Percentiles rank a stretch among this genome's conserved stretches.
phyloP scores from a whole-genome alignment of 2,888 invertebrate species.

The Trichacis sp. region DNA sequence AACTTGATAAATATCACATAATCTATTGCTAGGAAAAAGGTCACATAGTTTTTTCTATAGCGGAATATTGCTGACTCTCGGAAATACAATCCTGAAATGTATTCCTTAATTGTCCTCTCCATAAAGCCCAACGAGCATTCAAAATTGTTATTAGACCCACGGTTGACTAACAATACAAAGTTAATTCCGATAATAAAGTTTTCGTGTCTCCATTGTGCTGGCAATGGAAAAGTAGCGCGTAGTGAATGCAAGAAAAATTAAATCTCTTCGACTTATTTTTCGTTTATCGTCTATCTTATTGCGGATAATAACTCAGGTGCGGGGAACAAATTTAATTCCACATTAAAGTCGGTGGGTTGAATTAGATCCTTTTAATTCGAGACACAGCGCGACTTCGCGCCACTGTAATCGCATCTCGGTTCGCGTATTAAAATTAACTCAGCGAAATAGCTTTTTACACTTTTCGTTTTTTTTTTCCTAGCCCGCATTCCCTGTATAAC shows the following conservation, averaged over 20 bases:
- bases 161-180: slow-evolving; percentile 16
- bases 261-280: slow-evolving; percentile 11
- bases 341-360: slow-evolving; percentile 28
- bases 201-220: slow-evolving; percentile 15
- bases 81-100: not conserved
- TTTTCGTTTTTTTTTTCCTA: slow-evolving; percentile 22
- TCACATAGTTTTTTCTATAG: too few species aligned
- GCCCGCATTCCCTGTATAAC: slow-evolving; percentile 4
- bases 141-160: slow-evolving; percentile 13
- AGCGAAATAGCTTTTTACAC: slow-evolving; percentile 26
- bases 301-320: slow-evolving; percentile 29
- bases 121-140: slow-evolving; percentile 5
- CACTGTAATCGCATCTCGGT: slow-evolving; percentile 24
- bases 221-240: slow-evolving; percentile 10
- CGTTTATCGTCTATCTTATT: slow-evolving; percentile 27
- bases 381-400: slow-evolving; percentile 23
- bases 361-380: slow-evolving; percentile 32
- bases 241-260: slow-evolving; percentile 19
- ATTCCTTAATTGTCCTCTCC: not conserved
- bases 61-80: not conserved
- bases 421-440: slow-evolving; percentile 30
- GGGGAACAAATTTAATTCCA: slow-evolving; percentile 31
- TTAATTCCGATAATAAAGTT: slow-evolving; percentile 24
- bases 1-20: too few species aligned
- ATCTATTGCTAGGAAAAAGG: too few species aligned